These are phyloP conservation scores for Drosophila athabasca DNA, from an alignment of 1,140 invertebrate species.

Conservation along the genomic window DNA sequence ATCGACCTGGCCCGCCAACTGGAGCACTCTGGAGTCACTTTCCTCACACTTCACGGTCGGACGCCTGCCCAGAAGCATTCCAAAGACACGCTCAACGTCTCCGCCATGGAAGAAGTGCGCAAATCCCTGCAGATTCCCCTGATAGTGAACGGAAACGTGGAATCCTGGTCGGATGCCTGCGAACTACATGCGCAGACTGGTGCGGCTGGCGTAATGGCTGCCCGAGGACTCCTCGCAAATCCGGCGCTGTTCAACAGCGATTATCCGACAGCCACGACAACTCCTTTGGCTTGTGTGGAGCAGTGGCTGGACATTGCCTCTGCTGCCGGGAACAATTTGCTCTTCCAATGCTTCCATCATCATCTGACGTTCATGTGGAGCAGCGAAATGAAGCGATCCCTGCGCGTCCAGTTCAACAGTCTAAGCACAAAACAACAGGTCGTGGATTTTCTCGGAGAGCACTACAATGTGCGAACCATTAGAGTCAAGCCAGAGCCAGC, in stretches of 20 bases:
- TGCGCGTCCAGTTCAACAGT: conserved; percentile 91
- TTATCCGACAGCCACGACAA: conserved; percentile 88
- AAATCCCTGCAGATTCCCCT: conserved; percentile 89
- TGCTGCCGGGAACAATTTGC: conserved; percentile 84
- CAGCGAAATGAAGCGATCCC: conserved; percentile 88
- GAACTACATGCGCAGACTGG: conserved; percentile 87
- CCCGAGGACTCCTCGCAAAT: conserved; percentile 94
- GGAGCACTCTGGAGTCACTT: conserved; percentile 93
- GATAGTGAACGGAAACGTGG: conserved; percentile 96
- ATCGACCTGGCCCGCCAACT: conserved; percentile 88
- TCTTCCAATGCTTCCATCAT: conserved; percentile 94
- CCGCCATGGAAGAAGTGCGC: conserved; percentile 89
- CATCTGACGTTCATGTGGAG: conserved; percentile 97
- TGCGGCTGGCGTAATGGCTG: conserved; percentile 94
- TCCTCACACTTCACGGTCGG: conserved; percentile 95
- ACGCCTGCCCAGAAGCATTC: conserved; percentile 92
- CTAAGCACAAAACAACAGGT: conserved; percentile 89
- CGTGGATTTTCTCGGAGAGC: conserved; percentile 87
- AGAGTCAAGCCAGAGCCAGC: background rate
- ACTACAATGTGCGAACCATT: conserved; percentile 52
- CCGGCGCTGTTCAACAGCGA: conserved; percentile 90
- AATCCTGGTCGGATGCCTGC: conserved; percentile 88
- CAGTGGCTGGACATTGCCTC: conserved; percentile 92
- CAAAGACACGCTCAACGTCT: conserved; percentile 89
- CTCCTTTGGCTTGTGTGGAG: conserved; percentile 91